phyloP scores from a whole-genome alignment of 2,888 invertebrate genomes.

The Lagria hirta region DNA sequence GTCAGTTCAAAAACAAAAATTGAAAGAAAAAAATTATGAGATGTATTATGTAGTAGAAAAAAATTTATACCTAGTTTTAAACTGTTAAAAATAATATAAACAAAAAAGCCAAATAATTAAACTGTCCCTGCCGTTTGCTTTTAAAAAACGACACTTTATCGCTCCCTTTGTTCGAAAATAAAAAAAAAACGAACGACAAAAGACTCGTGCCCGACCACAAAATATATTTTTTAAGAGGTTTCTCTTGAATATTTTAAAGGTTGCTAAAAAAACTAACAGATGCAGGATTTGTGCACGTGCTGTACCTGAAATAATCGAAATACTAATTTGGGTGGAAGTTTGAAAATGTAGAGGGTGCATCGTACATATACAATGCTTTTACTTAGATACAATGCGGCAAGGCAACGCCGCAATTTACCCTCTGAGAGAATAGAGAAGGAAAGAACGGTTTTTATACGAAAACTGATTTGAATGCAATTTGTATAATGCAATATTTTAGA shows the following conservation, averaged over 20 bases:
- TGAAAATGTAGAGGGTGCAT: slow-evolving; percentile 12
- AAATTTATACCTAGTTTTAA: too few relatives aligned
- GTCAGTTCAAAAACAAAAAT: too few relatives aligned
- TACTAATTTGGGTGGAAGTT: slow-evolving; percentile 14
- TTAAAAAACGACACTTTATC: slow-evolving; percentile 12
- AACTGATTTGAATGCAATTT: slow-evolving; percentile 47
- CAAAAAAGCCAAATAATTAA: too few relatives aligned
- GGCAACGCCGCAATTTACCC: slow-evolving; percentile 30
- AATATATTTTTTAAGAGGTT: slow-evolving; percentile 9
- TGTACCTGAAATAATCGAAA: slow-evolving; percentile 22
- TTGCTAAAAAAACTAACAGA: slow-evolving; percentile 19
- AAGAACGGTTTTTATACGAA: slow-evolving; percentile 18
- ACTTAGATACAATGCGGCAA: slow-evolving; percentile 20
- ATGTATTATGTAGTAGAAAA: too few relatives aligned
- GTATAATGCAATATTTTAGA: slow-evolving; percentile 42
- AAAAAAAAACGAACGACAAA: slow-evolving; percentile 14
- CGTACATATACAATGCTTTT: slow-evolving; percentile 19
- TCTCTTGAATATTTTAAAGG: slow-evolving; percentile 14
- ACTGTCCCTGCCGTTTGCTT: too few relatives aligned
- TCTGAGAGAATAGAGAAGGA: slow-evolving; percentile 15
- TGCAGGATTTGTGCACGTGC: slow-evolving; percentile 20
- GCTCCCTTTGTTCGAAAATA: slow-evolving; percentile 7
- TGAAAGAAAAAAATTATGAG: too few relatives aligned
- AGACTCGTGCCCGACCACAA: slow-evolving; percentile 18
- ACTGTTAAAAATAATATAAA: too few relatives aligned